phyloP scores from a whole-genome alignment of 1,140 invertebrate genomes.

The Ceratina calcarata region DNA sequence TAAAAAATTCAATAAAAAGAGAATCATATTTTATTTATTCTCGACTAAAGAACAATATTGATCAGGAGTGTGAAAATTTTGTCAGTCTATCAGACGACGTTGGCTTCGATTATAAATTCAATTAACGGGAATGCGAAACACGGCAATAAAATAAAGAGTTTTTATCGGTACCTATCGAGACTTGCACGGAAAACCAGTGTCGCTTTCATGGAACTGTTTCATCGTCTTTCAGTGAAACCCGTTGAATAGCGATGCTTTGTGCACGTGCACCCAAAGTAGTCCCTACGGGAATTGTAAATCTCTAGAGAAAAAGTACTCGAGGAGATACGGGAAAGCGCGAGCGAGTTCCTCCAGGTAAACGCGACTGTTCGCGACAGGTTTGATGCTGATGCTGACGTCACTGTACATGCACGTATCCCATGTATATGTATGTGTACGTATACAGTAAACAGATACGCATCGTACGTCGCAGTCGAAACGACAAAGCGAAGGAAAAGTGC shows the following conservation, averaged over 20 bases:
- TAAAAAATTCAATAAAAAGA: background rate
- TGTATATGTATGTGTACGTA: no score
- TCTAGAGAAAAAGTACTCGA: background rate
- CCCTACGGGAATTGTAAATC: background rate
- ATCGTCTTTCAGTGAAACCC: background rate
- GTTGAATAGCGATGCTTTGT: background rate
- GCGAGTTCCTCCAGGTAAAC: background rate
- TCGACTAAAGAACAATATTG: background rate
- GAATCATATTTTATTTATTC: background rate
- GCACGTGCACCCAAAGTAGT: background rate
- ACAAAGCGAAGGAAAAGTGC: background rate
- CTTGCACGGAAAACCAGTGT: background rate
- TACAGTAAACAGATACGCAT: background rate
- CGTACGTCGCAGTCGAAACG: background rate
- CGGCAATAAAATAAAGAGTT: background rate
- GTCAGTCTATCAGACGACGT: no score
- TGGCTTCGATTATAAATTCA: no score
- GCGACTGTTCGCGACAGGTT: slow-evolving; percentile 21
- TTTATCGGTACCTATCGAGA: background rate
- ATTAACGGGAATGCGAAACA: no score
- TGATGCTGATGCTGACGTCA: background rate
- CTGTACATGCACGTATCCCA: no score
- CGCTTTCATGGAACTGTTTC: background rate
- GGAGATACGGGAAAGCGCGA: slow-evolving; percentile 1
- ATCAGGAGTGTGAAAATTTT: background rate